Conservation (phyloP, 2,888 invertebrate genomes). For the Julus scanicus region DNA sequence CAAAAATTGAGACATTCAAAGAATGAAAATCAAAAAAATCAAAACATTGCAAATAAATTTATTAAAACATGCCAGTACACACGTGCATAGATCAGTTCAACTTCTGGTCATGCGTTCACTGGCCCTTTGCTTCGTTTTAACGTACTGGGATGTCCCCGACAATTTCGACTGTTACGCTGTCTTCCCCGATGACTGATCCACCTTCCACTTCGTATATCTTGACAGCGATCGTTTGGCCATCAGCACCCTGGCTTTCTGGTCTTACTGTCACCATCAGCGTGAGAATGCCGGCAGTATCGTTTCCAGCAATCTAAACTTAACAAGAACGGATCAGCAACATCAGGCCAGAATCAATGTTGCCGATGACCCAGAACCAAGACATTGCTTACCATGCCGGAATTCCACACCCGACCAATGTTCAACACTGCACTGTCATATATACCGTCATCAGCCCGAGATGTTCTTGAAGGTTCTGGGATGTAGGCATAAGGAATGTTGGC, state of each 20-base stretch:
- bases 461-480: neutral
- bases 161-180: neutral
- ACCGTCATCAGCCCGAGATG: neutral
- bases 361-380: neutral
- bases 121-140: neutral
- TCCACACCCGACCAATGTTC: constrained; percentile 46
- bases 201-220: neutral
- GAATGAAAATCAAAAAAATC: neutral
- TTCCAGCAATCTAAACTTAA: constrained; percentile 30
- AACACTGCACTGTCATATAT: neutral
- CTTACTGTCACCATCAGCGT: constrained; percentile 23
- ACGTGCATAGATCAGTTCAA: neutral
- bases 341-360: neutral
- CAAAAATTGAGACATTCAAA: no score
- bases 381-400: constrained; percentile 37
- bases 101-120: neutral
- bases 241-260: constrained; percentile 22
- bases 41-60: neutral
- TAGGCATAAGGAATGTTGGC: constrained; percentile 48
- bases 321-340: no score
- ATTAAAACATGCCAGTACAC: neutral
- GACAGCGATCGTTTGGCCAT: constrained; percentile 5
- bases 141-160: neutral
- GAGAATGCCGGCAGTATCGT: constrained; percentile 18
- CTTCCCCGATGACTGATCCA: neutral